Base-by-base conservation (phyloP, 2,113 vertebrate genomes). In the Bos indicus region DNA sequence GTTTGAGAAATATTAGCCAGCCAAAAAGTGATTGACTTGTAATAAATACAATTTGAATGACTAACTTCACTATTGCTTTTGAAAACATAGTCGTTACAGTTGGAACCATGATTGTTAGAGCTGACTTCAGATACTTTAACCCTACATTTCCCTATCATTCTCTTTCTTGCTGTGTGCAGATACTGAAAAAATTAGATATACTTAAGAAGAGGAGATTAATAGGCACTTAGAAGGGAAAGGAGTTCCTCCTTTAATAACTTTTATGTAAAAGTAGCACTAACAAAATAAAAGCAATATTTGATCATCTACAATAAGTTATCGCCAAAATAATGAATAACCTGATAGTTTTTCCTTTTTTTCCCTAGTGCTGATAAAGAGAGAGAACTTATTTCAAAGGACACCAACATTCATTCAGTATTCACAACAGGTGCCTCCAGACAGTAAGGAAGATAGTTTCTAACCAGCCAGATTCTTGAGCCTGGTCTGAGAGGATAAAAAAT, bases 361-460 rank as follows among this genome's bases (percentile, higher is more conserved):
- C 11, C 21, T 60, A 88, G 33, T 0, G 19, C 19, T 33, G 25
- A 77, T 46, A 89, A 56, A 4, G 0, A 97, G 59, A 80, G 33
- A 83, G 56, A n/a, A 88, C 89, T 97, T 94, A 83, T 90, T 95
- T 98, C 67, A 59, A 80, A 0, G 52, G 94, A 97, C 9, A 64
- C 52, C 48, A 92, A 46, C 46, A 67, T n/a, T 36, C 4, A 77
- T 95, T 89, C 30, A 97, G 86, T 80, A 77, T 78, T 93, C 25
- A 57, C 30, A 95, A 46, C 48, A 92, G 51, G 46, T 33, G 5
- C 26, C 46, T 95, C 80, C 0, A 2, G 95, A 94, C 36, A 92
- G 52, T 21, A 90, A 62, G 40, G 96, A 86, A 6, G 84, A 17
- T 33, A 16, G 33, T 57, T 54, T 85, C 6, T 56, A 88, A 92